phyloP scores from a whole-genome alignment of 2,113 vertebrate species.

The Meriones unguiculatus region DNA sequence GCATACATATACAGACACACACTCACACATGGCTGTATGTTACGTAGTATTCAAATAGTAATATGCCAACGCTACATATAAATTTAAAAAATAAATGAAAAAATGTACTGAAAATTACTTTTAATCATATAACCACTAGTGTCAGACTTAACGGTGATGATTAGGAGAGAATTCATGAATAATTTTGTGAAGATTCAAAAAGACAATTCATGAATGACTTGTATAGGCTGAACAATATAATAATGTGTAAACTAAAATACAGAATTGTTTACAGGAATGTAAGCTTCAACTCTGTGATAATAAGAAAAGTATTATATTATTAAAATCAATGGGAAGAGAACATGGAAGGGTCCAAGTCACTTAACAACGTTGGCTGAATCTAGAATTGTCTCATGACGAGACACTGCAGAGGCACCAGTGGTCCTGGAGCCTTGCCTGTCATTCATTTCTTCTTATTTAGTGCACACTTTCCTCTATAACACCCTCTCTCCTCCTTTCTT shows the following conservation, averaged over 20 bases:
- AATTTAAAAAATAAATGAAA: background rate
- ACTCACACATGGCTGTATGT: too few relatives aligned
- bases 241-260: background rate
- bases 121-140: background rate
- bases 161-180: background rate
- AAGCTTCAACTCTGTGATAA: background rate
- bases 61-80: background rate
- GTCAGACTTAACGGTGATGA: background rate
- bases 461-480: background rate
- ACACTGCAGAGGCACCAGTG: background rate
- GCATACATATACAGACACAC: background rate
- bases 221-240: background rate
- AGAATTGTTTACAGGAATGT: background rate
- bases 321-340: too few relatives aligned
- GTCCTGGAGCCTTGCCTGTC: background rate
- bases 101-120: background rate
- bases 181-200: background rate
- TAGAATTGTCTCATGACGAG: background rate
- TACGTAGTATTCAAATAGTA: conserved; percentile 18
- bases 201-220: background rate
- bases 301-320: background rate
- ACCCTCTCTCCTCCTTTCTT: background rate
- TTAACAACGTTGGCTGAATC: background rate
- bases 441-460: background rate
- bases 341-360: background rate